Evolutionary conservation across 2,888 invertebrate genomes (phyloP).

Genomic region (Dioctria linearis): DNA sequence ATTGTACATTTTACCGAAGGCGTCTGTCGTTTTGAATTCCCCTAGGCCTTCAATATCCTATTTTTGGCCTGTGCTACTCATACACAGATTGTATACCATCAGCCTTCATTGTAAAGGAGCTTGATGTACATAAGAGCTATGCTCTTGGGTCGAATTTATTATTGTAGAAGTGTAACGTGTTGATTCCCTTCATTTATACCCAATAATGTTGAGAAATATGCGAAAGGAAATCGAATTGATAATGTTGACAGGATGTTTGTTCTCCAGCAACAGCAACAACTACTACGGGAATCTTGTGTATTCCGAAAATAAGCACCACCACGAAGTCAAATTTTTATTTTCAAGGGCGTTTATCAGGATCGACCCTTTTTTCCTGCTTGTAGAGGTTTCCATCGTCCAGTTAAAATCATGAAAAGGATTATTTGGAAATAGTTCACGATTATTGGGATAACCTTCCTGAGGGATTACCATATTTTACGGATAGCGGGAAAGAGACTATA

Average conservation of each 20-base stretch:
- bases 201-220: slow-evolving; percentile 44
- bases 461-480: slow-evolving; percentile 51
- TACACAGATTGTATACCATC: background rate
- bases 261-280: slow-evolving; percentile 40
- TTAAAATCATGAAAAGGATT: slow-evolving; percentile 49
- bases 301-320: background rate
- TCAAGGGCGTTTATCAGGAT: slow-evolving; percentile 16
- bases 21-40: background rate
- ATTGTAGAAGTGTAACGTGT: slow-evolving; percentile 49
- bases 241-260: slow-evolving; percentile 49
- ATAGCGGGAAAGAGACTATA: slow-evolving; percentile 18
- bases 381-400: slow-evolving; percentile 24
- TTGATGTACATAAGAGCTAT: slow-evolving; percentile 1
- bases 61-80: background rate
- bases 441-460: slow-evolving; percentile 50
- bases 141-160: slow-evolving; percentile 47
- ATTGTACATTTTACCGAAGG: slow-evolving; percentile 40
- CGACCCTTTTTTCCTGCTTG: slow-evolving; percentile 36
- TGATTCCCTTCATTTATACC: slow-evolving; percentile 53
- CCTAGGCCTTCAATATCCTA: background rate
- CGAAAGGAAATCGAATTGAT: slow-evolving; percentile 52
- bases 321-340: slow-evolving; percentile 13
- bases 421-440: slow-evolving; percentile 50
- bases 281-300: background rate
- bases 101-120: slow-evolving; percentile 7